Base-by-base conservation (phyloP, 1,140 invertebrate species). In the Vanessa tameamea region DNA sequence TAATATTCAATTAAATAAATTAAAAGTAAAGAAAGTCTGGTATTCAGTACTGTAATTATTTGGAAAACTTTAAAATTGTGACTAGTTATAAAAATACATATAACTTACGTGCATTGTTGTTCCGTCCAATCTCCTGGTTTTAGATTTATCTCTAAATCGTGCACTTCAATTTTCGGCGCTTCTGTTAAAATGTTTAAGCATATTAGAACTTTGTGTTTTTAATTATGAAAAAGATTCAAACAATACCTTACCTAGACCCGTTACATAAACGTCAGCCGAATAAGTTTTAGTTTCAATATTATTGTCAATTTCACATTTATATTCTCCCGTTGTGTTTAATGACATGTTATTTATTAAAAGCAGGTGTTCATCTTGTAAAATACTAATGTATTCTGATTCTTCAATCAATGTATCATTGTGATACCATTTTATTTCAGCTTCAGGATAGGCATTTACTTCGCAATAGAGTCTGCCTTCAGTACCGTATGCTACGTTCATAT, bases 311-410 rank as follows among this genome's bases (percentile, higher is more conserved):
- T 84, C 80, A 72, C 89, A 91, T 69, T 65, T 82, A 47, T 90
- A 91, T 8, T 82, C 79, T 11, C 88, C 89, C 3, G 78, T 72
- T 12, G 82, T 65, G 15, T 86, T 77, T 37, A 85, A 37, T 20
- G 51, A 70, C 89, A 91, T 90, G n/a, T 83, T 82, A 70, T 86
- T 86, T 37, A 91, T 87, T 15, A 82, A 23, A 9, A 91, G 53
- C 43, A 65, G 74, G 69, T 83, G 71, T 9, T 87, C 78, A 7
- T 87, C 81, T 0, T 69, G 48, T 20, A 77, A 16, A 11, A 87
- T 59, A 78, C 83, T 57, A 16, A 84, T 14, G 47, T 86, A 76
- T 47, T 79, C 76, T 14, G 69, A 70, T n/a, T 73, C 53, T 31
- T 77, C 77, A 55, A 89, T 53, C 3, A 69, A 16, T 11, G 83